These are phyloP conservation scores for Molorchus minor DNA, from an alignment of 2,888 invertebrate genomes.

Conservation along the genomic window DNA sequence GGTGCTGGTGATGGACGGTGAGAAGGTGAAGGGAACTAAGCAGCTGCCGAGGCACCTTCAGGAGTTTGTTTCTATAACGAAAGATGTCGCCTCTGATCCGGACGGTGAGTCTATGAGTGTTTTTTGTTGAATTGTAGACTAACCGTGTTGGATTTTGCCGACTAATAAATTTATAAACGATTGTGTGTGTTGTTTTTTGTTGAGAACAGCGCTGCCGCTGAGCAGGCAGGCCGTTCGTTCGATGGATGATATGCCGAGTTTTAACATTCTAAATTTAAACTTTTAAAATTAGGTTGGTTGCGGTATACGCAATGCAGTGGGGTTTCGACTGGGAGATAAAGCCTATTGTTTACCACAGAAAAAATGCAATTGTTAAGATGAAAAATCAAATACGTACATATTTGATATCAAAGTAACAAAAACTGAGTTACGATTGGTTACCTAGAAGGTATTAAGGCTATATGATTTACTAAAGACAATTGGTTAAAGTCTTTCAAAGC, in stretches of 20 bases:
- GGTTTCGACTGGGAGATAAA: too few species aligned
- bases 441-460: too few species aligned
- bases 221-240: too few species aligned
- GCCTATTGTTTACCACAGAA: too few species aligned
- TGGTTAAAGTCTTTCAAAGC: too few species aligned
- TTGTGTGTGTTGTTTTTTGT: slow-evolving; percentile 20
- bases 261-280: slow-evolving; percentile 44
- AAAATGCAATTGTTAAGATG: too few species aligned
- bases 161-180: slow-evolving; percentile 4
- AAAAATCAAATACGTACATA: too few species aligned
- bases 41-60: slow-evolving; percentile 80
- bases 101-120: slow-evolving; percentile 63
- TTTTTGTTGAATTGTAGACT: slow-evolving; percentile 60
- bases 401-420: too few species aligned
- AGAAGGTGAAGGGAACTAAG: slow-evolving; percentile 69
- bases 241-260: slow-evolving; percentile 11
- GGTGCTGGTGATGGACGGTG: slow-evolving; percentile 73
- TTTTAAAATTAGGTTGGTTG: slow-evolving; percentile 47
- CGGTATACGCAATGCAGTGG: too few species aligned
- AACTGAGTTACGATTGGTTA: too few species aligned
- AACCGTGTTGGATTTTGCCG: slow-evolving; percentile 1
- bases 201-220: too few species aligned
- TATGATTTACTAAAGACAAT: too few species aligned
- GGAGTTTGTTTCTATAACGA: slow-evolving; percentile 70
- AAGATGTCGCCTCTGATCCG: slow-evolving; percentile 46